These are phyloP conservation scores for Nothocercus nigrocapillus DNA, from an alignment of 2,113 vertebrate genomes.

Conservation along the genomic window DNA sequence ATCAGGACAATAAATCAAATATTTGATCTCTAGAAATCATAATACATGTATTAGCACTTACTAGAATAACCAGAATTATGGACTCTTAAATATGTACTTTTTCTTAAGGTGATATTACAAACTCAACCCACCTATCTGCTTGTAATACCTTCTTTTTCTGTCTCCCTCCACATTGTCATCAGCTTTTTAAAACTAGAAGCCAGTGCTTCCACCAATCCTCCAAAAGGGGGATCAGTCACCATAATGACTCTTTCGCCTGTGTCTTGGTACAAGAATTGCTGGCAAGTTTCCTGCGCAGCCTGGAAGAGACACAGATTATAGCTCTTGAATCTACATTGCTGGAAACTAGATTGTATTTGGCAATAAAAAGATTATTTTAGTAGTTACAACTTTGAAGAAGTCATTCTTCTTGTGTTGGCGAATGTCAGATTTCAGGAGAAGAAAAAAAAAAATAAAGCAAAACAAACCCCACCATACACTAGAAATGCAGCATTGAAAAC, in stretches of 20 bases:
- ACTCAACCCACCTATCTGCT: neutral
- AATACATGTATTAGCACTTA: neutral
- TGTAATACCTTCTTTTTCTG: slow-evolving; percentile 75
- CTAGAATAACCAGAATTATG: neutral
- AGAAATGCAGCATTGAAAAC: neutral
- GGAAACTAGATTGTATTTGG: neutral
- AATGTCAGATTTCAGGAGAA: neutral
- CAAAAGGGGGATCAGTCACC: slow-evolving; percentile 95
- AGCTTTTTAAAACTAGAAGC: slow-evolving; percentile 89
- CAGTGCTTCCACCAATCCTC: slow-evolving; percentile 94
- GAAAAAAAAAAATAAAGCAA: neutral
- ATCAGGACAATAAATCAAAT: neutral
- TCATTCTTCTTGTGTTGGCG: neutral
- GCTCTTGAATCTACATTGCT: too few relatives aligned
- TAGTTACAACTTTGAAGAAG: neutral
- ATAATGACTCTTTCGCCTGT: slow-evolving; percentile 82
- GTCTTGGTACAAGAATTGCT: slow-evolving; percentile 82
- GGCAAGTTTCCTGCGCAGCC: slow-evolving; percentile 79
- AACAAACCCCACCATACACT: neutral
- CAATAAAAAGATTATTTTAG: neutral
- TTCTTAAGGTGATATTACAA: neutral
- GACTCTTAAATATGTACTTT: neutral
- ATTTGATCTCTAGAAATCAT: neutral
- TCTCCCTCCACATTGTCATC: slow-evolving; percentile 80
- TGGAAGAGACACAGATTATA: slow-evolving; percentile 63